A percentile compares a stretch with the other conserved stretches of the same genome.
These are phyloP conservation scores for Trachelus stipa DNA, from an alignment of 2,888 invertebrate species.

Conservation along the genomic window DNA sequence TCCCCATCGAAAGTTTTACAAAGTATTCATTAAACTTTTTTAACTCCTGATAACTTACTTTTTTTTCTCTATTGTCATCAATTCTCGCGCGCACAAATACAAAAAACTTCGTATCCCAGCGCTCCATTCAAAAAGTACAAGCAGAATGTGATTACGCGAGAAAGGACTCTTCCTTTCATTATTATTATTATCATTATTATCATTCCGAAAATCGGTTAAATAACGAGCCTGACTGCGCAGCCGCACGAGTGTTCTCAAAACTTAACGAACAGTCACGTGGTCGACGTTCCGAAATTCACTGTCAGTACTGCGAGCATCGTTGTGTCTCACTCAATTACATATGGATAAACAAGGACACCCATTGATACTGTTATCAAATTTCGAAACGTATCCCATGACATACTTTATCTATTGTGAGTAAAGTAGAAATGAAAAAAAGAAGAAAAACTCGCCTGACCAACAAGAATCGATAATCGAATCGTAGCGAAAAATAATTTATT, in stretches of 20 bases:
- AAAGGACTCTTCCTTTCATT: neutral
- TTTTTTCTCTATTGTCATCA: too few species aligned
- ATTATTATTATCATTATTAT: neutral
- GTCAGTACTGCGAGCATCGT: too few species aligned
- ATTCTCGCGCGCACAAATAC: neutral
- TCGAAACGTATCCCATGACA: too few species aligned
- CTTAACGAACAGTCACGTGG: neutral
- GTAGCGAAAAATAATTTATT: conserved; percentile 7
- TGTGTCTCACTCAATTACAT: too few species aligned
- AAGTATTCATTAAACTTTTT: too few species aligned
- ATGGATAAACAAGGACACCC: too few species aligned
- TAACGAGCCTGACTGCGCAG: too few species aligned
- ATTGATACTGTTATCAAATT: too few species aligned
- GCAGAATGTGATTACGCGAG: neutral
- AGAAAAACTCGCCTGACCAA: neutral
- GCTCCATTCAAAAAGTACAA: neutral
- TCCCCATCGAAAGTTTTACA: neutral
- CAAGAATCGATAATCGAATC: neutral
- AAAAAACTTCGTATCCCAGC: neutral
- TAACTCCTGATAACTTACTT: too few species aligned
- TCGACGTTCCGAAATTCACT: too few species aligned
- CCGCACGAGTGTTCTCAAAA: neutral
- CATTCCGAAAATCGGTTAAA: neutral
- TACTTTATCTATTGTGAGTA: neutral
- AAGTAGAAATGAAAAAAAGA: neutral